Percentiles rank a stretch among this genome's conserved stretches.
These are phyloP conservation scores for Synergus gifuensis DNA, from an alignment of 2,888 invertebrate genomes.

Conservation along the genomic window DNA sequence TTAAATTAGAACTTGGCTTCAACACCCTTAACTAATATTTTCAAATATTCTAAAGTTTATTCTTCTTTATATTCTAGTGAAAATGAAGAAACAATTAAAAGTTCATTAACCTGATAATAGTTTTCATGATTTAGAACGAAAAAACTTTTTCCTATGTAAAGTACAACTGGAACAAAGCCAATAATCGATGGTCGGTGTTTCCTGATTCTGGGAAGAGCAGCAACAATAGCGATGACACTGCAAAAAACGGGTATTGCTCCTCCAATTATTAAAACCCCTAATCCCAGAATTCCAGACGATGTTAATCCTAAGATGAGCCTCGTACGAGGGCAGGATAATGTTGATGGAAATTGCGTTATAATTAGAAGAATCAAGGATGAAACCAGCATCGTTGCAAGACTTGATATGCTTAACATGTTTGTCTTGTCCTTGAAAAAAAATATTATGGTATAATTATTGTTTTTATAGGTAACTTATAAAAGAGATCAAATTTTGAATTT, in stretches of 20 bases:
- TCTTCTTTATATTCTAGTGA: neutral
- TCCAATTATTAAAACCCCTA: slow-evolving; percentile 81
- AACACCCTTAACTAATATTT: no score
- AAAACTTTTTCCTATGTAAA: slow-evolving; percentile 62
- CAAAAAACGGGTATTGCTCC: slow-evolving; percentile 85
- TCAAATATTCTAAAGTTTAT: no score
- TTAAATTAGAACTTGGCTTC: no score
- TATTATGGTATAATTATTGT: neutral
- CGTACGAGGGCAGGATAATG: slow-evolving; percentile 62
- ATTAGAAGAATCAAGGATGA: slow-evolving; percentile 82
- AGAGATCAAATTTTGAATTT: no score
- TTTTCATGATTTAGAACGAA: slow-evolving; percentile 52
- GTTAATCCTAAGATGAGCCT: slow-evolving; percentile 78
- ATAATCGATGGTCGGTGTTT: slow-evolving; percentile 65
- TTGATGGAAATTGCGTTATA: slow-evolving; percentile 75
- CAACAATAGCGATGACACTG: slow-evolving; percentile 81
- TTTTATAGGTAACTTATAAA: neutral
- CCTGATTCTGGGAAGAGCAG: slow-evolving; percentile 79
- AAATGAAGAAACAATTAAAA: slow-evolving; percentile 23
- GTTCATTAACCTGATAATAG: slow-evolving; percentile 59
- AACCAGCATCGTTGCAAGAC: slow-evolving; percentile 81
- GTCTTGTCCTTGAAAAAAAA: slow-evolving; percentile 79
- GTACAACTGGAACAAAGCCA: slow-evolving; percentile 61
- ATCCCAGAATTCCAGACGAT: slow-evolving; percentile 81
- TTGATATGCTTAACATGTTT: slow-evolving; percentile 77